Evolutionary conservation across 2,888 invertebrate genomes (phyloP).

Genomic region (Troides oblongomaculatus): DNA sequence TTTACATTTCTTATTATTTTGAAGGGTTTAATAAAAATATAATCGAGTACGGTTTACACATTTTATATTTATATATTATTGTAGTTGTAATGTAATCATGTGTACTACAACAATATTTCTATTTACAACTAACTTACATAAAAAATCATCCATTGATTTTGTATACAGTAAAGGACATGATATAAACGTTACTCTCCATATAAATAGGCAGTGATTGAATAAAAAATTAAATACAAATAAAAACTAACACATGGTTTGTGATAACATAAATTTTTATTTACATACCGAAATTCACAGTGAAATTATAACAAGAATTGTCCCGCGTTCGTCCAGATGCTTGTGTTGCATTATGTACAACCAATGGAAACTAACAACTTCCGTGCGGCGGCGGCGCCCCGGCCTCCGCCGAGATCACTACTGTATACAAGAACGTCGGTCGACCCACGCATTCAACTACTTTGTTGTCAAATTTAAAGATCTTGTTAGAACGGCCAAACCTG

Average conservation of each 20-base stretch:
- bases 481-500: slow-evolving; percentile 40
- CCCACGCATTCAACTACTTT: slow-evolving; percentile 49
- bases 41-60: slow-evolving; percentile 12
- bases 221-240: slow-evolving; percentile 29
- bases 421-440: slow-evolving; percentile 38
- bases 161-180: slow-evolving; percentile 13
- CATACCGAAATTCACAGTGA: slow-evolving; percentile 76
- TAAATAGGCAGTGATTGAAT: slow-evolving; percentile 13
- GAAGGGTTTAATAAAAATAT: slow-evolving; percentile 20
- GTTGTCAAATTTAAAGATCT: slow-evolving; percentile 44
- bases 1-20: background rate
- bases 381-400: background rate
- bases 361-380: background rate
- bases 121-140: slow-evolving; percentile 17
- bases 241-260: slow-evolving; percentile 55
- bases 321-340: slow-evolving; percentile 53
- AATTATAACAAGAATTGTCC: slow-evolving; percentile 64
- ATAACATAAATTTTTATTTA: slow-evolving; percentile 80
- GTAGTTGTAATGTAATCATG: slow-evolving; percentile 13
- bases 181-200: slow-evolving; percentile 8
- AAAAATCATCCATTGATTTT: slow-evolving; percentile 6
- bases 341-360: slow-evolving; percentile 32
- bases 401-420: background rate
- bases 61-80: slow-evolving; percentile 22
- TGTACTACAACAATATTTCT: slow-evolving; percentile 16